These are phyloP conservation scores for Drosophila sucinea DNA, from an alignment of 1,140 invertebrate genomes.

Conservation along the genomic window DNA sequence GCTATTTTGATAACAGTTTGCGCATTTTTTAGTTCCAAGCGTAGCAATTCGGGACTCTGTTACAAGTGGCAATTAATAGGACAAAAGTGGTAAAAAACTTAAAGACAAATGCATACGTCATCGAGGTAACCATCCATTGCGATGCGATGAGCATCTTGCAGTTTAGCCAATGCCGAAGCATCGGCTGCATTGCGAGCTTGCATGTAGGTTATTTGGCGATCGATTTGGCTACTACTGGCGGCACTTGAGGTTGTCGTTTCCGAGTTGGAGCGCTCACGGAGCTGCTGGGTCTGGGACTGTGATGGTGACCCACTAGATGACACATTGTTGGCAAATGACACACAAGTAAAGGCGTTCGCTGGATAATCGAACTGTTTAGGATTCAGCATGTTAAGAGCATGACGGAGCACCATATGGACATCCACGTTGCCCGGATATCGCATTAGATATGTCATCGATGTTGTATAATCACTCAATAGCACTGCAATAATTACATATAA, in stretches of 20 bases:
- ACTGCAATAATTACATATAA: conserved; percentile 84
- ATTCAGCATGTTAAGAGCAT: conserved; percentile 86
- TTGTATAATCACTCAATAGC: conserved; percentile 86
- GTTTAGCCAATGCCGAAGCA: conserved; percentile 57
- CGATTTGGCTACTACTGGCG: conserved; percentile 43
- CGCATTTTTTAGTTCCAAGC: conserved; percentile 82
- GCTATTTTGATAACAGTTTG: conserved; percentile 82
- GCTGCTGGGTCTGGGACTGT: conserved; percentile 7
- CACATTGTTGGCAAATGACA: conserved; percentile 54
- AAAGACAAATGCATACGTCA: conserved; percentile 52
- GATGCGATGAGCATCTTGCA: conserved; percentile 50
- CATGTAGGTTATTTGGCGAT: conserved; percentile 67
- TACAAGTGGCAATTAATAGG: background rate
- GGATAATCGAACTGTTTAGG: conserved; percentile 83
- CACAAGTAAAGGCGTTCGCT: conserved; percentile 67
- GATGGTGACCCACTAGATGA: background rate
- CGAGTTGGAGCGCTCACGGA: conserved; percentile 44
- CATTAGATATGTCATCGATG: conserved; percentile 87
- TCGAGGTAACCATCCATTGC: conserved; percentile 74
- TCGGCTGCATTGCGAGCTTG: conserved; percentile 68
- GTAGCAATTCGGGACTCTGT: conserved; percentile 82
- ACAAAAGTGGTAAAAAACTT: background rate
- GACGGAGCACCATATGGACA: conserved; percentile 86
- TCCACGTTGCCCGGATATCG: conserved; percentile 87
- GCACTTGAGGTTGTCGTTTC: conserved; percentile 32